Evolutionary conservation across 2,113 vertebrate species (phyloP).

Genomic region (Pelvicachromis taeniatus): DNA sequence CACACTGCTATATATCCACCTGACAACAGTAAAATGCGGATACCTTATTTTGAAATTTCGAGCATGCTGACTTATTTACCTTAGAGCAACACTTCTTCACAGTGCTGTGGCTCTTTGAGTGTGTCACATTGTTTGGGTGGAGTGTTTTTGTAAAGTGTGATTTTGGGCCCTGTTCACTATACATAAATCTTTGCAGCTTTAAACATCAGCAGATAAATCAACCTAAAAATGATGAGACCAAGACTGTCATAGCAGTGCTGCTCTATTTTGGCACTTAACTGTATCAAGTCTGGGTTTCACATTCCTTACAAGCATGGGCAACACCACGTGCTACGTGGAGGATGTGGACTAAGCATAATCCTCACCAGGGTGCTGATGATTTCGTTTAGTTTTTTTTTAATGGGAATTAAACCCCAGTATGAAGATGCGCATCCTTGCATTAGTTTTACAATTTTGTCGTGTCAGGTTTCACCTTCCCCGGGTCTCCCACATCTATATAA

Average conservation of each 20-base stretch:
- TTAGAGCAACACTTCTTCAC: neutral
- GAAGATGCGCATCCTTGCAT: neutral
- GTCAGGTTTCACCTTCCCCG: neutral
- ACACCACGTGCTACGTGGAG: neutral
- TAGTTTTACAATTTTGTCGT: neutral
- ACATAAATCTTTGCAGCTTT: neutral
- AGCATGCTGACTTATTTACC: neutral
- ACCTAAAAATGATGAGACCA: neutral
- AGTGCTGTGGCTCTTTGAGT: neutral
- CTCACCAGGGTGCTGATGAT: neutral
- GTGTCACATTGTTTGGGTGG: neutral
- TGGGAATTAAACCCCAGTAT: neutral
- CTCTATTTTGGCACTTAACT: constrained; percentile 7
- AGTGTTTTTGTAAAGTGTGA: neutral
- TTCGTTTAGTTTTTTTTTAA: neutral
- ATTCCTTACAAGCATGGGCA: constrained; percentile 33
- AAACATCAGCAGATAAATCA: constrained; percentile 9
- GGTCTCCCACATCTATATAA: neutral
- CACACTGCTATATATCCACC: neutral
- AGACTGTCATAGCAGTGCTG: neutral
- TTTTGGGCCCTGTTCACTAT: neutral
- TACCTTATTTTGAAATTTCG: neutral
- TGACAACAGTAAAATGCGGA: neutral
- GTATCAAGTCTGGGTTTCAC: constrained; percentile 4
- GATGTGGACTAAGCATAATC: neutral